phyloP scores from a whole-genome alignment of 2,888 invertebrate genomes.

The Amphimallon solstitiale region DNA sequence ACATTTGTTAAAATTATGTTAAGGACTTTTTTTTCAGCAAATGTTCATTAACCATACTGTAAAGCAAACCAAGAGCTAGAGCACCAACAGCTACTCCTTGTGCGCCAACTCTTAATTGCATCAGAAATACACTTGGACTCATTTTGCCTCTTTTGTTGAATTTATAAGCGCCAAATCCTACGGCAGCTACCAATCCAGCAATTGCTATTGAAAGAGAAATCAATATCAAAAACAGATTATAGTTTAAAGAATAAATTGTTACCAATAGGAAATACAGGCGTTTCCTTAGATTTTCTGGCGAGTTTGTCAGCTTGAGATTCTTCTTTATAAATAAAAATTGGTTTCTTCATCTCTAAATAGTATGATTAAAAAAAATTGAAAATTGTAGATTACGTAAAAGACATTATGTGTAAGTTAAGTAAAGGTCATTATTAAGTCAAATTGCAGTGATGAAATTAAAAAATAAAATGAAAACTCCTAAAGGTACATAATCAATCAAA shows the following conservation, averaged over 20 bases:
- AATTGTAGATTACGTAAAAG: neutral
- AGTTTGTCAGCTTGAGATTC: conserved; percentile 70
- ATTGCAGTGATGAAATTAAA: too few species aligned
- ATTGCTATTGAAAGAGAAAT: conserved; percentile 69
- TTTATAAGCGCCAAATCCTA: conserved; percentile 77
- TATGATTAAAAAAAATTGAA: conserved; percentile 9
- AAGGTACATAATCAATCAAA: too few species aligned
- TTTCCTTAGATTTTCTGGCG: conserved; percentile 75
- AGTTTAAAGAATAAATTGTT: conserved; percentile 54
- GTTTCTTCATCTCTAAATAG: conserved; percentile 43
- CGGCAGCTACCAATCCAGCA: conserved; percentile 71
- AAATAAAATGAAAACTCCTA: too few species aligned
- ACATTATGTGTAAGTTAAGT: neutral
- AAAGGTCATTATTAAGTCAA: too few species aligned
- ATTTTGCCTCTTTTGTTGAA: conserved; percentile 79
- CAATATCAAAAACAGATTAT: neutral
- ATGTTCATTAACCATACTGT: conserved; percentile 73
- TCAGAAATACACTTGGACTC: conserved; percentile 84
- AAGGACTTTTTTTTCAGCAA: conserved; percentile 58
- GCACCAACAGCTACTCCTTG: conserved; percentile 84
- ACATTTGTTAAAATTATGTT: neutral
- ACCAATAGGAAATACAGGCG: conserved; percentile 80
- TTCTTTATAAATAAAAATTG: conserved; percentile 65
- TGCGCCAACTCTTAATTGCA: conserved; percentile 87
- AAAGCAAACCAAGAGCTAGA: conserved; percentile 77